These are phyloP conservation scores for Penaeus monodon DNA, from an alignment of 2,888 invertebrate species.

Conservation along the genomic window DNA sequence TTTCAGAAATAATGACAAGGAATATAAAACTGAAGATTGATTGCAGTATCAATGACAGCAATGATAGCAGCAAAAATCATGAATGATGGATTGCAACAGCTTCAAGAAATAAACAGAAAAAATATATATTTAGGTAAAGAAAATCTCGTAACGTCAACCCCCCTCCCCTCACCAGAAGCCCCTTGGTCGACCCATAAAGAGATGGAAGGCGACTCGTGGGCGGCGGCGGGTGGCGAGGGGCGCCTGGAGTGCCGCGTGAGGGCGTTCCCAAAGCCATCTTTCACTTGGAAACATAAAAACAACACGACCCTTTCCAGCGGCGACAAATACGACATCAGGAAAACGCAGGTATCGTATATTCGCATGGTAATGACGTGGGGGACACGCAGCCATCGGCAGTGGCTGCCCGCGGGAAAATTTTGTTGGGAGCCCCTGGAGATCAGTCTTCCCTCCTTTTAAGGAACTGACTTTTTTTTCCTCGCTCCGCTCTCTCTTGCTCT, in stretches of 20 bases:
- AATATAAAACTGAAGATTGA: too few relatives aligned
- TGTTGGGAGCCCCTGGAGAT: too few relatives aligned
- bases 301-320: conserved; percentile 80
- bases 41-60: too few relatives aligned
- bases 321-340: conserved; percentile 83
- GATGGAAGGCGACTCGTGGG: conserved; percentile 40
- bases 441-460: too few relatives aligned
- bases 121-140: too few relatives aligned
- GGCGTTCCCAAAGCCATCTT: conserved; percentile 85
- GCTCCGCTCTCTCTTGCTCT: too few relatives aligned
- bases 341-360: conserved; percentile 75
- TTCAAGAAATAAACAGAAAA: too few relatives aligned
- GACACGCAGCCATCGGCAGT: neutral
- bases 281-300: conserved; percentile 77
- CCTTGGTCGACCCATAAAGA: conserved; percentile 29
- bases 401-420: too few relatives aligned
- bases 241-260: conserved; percentile 78
- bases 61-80: too few relatives aligned
- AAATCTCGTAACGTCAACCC: neutral
- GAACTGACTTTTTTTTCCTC: too few relatives aligned
- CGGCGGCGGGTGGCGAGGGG: conserved; percentile 54
- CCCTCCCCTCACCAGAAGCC: conserved; percentile 8
- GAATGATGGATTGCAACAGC: too few relatives aligned
- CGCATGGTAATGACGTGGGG: neutral
- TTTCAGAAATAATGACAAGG: too few relatives aligned